Evolutionary conservation across 2,797 vertebrate genomes (phyloP).

Genomic region (Enteromius viviparus): DNA sequence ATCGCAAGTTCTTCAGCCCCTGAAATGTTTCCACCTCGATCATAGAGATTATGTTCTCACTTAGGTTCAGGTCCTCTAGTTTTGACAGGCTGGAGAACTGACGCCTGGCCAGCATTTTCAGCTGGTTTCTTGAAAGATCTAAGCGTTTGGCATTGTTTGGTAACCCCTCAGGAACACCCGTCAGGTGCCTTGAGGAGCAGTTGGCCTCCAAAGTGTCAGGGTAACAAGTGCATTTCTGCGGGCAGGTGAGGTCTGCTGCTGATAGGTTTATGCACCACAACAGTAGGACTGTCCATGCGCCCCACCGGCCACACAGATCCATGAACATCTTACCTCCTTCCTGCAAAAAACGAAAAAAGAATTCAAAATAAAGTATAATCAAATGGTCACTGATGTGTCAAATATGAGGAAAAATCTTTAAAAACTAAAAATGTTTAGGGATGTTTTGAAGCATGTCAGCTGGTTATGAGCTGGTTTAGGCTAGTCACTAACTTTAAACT

Average conservation of each 20-base stretch:
- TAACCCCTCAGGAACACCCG: constrained; percentile 79
- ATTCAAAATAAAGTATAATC: no score
- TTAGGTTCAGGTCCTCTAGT: constrained; percentile 87
- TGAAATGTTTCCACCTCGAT: constrained; percentile 87
- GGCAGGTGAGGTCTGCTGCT: constrained; percentile 68
- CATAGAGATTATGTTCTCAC: constrained; percentile 83
- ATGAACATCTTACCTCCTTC: constrained; percentile 79
- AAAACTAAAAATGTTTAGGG: background rate
- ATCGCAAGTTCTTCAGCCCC: constrained; percentile 80
- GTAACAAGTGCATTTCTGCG: constrained; percentile 79
- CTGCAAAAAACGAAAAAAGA: constrained; percentile 60
- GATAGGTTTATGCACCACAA: constrained; percentile 68
- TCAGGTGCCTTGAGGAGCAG: constrained; percentile 83
- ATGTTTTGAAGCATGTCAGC: background rate
- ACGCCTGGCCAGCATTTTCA: constrained; percentile 82
- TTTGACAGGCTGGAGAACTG: constrained; percentile 82
- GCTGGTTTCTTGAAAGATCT: constrained; percentile 85
- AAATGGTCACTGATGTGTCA: background rate
- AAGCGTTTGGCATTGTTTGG: constrained; percentile 77
- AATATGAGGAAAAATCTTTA: background rate
- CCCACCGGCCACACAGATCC: constrained; percentile 75
- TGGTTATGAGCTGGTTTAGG: background rate
- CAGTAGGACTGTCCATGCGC: constrained; percentile 72
- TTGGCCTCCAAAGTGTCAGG: constrained; percentile 77
- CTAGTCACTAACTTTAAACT: background rate